Evolutionary conservation across 2,797 vertebrate species (phyloP), one percentile per base, ranked within the genome.

Genomic region (Apogon talboti): DNA sequence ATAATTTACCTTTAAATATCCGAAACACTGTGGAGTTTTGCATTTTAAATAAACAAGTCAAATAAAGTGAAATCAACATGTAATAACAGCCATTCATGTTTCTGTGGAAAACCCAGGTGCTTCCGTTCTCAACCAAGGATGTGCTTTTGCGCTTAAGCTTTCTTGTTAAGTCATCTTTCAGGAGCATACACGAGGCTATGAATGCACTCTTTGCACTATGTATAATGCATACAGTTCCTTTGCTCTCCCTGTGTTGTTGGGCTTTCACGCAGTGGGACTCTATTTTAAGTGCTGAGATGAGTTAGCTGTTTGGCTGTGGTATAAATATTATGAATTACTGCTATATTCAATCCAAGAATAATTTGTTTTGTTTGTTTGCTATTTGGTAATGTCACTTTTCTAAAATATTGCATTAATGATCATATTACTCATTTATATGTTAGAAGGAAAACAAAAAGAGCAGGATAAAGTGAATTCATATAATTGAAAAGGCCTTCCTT

Each of bases 221-320:
- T 84, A 89, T 87, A 84, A 89, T 88, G 80, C 80, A 90, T 79
- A 66, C 41, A 3, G 56, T 71, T 67, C 65, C 67, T 57, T 60
- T 83, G 71, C 74, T 65, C 44, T 21, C 62, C 70, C 66, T 60
- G 43, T 74, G 18, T 66, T 37, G 54, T 64, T 74, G 40, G 42
- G 49, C 58, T 50, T 58, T 54, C 43, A 44, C 72, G 64, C 74
- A n/a, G 41, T 51, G 21, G 41, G 16, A 37, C 76, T 71, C 62
- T 71, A 64, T 83, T 87, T 68, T 74, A 84, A 84, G 70, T 11
- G 5, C 50, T 24, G n/a, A 19, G 14, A 41, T 14, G 54, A 73
- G 79, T 72, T 64, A 70, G 18, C 55, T 66, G 5, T 78, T 83
- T 79, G 21, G 4, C 53, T 1, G 6, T 40, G 37, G 56, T 44